A percentile compares a stretch with the other conserved stretches of the same genome.
Conservation (phyloP, 2,888 invertebrate genomes). For the Trypoxylon attenuatum region DNA sequence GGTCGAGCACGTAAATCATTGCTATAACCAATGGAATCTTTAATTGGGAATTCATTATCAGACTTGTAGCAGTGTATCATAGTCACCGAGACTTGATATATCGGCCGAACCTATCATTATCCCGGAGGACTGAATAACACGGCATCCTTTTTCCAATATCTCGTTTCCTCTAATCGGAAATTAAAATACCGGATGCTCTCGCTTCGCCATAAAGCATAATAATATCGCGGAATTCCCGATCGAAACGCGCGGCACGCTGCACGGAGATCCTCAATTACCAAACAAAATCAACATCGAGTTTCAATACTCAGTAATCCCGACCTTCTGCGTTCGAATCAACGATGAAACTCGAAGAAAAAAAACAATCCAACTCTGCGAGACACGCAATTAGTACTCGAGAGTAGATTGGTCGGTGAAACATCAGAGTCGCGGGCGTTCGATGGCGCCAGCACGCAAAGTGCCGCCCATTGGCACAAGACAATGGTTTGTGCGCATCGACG, state of each 20-base stretch:
- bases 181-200: too few relatives aligned
- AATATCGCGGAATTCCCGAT: too few relatives aligned
- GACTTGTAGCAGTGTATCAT: background rate
- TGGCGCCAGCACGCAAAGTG: conserved; percentile 53
- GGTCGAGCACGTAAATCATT: conserved; percentile 37
- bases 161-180: background rate
- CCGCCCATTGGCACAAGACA: conserved; percentile 69
- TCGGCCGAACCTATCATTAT: conserved; percentile 15
- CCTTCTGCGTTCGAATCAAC: too few relatives aligned
- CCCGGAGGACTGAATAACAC: background rate
- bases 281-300: too few relatives aligned
- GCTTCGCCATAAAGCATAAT: too few relatives aligned
- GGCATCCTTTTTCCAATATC: background rate
- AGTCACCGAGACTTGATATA: conserved; percentile 14
- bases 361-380: too few relatives aligned
- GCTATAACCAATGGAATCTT: conserved; percentile 11
- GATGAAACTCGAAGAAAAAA: too few relatives aligned
- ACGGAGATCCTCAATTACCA: too few relatives aligned
- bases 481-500: conserved; percentile 72
- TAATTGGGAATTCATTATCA: conserved; percentile 37
- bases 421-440: conserved; percentile 30
- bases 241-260: too few relatives aligned
- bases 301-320: too few relatives aligned
- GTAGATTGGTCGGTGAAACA: too few relatives aligned
- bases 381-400: too few relatives aligned